Percentiles rank a stretch among this genome's conserved stretches.
Evolutionary conservation across 2,797 vertebrate species (phyloP).

Genomic region (Schizothorax lantsangensis): DNA sequence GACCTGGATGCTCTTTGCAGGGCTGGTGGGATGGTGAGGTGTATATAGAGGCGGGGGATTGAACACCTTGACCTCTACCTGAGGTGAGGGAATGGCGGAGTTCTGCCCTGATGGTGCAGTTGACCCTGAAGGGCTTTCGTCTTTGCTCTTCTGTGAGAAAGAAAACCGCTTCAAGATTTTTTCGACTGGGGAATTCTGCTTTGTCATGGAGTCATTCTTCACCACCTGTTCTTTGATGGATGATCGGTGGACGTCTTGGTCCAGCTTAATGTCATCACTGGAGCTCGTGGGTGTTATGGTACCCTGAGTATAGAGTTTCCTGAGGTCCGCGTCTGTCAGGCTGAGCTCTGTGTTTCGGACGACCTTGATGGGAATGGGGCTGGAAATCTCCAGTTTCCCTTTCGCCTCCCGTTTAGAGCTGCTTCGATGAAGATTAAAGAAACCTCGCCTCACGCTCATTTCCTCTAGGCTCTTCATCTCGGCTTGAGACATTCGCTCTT

Average conservation of each 20-base stretch:
- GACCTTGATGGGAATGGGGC: conserved; percentile 96
- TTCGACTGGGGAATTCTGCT: conserved; percentile 80
- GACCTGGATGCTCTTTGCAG: conserved; percentile 66
- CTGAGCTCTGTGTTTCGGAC: conserved; percentile 86
- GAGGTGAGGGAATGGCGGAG: conserved; percentile 78
- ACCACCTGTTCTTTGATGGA: conserved; percentile 90
- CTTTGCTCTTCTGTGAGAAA: conserved; percentile 83
- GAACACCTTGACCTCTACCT: conserved; percentile 77
- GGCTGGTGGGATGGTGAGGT: conserved; percentile 17
- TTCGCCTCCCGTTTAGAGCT: conserved; percentile 88
- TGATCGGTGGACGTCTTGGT: conserved; percentile 76
- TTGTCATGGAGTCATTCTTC: conserved; percentile 88
- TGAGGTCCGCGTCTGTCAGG: conserved; percentile 82
- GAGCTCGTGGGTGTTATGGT: conserved; percentile 82
- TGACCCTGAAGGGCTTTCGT: conserved; percentile 79
- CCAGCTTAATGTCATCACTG: conserved; percentile 80
- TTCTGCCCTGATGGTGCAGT: conserved; percentile 78
- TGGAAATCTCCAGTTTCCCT: conserved; percentile 92
- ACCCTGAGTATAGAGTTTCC: conserved; percentile 74
- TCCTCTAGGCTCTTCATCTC: conserved; percentile 87
- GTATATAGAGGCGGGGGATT: conserved; percentile 72
- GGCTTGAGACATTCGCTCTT: conserved; percentile 80
- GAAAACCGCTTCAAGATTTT: conserved; percentile 85
- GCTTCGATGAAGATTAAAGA: conserved; percentile 90
- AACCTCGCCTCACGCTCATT: conserved; percentile 92